Evolutionary conservation across 2,888 invertebrate species (phyloP), one percentile per base, ranked within the genome.

Genomic region (Ectemnius continuus): DNA sequence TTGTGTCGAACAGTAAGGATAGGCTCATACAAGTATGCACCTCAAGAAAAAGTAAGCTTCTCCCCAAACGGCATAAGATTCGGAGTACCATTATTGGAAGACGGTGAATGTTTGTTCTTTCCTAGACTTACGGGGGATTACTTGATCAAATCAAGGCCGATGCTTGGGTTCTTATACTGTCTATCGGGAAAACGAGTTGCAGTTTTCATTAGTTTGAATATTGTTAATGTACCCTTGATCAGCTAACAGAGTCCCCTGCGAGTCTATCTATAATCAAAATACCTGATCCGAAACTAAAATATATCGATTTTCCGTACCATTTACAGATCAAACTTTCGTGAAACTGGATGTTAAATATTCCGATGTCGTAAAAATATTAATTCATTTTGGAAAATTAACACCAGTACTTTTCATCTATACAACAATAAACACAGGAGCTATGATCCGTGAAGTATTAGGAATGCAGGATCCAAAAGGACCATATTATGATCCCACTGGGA

Each of bases 351-450:
- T 97, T 78, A 94, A 94, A 76, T 92, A 93, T 65, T 92, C 92
- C 75, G 95, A 95, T 88, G 94, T 97, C 64, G 93, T 96, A 1
- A 94, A 94, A 92, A 93, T 97, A 77, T 92, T 96, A 82, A 94
- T 94, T 61, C 95, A 96, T 91, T 96, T 96, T 91, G 94, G 95
- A 3, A 95, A 94, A 90, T 91, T 93, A 0, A 92, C 96, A 89
- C 96, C 96, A 5, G 95, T 97, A 1, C 91, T 98, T 80, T 97
- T 97, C 91, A 92, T 97, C 82, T 96, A 96, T 86, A 94, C 96
- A 16, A 93, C 94, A 81, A 93, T 94, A 67, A 92, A 92, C 60
- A 94, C 94, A 88, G 97, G 95, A 16, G 91, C 91, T 28, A 94
- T 93, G 82, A 94, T 97, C 67, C 92, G 97, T 67, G 93, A 93